These are phyloP conservation scores for Portunus trituberculatus DNA, from an alignment of 1,140 invertebrate genomes.

Conservation along the genomic window DNA sequence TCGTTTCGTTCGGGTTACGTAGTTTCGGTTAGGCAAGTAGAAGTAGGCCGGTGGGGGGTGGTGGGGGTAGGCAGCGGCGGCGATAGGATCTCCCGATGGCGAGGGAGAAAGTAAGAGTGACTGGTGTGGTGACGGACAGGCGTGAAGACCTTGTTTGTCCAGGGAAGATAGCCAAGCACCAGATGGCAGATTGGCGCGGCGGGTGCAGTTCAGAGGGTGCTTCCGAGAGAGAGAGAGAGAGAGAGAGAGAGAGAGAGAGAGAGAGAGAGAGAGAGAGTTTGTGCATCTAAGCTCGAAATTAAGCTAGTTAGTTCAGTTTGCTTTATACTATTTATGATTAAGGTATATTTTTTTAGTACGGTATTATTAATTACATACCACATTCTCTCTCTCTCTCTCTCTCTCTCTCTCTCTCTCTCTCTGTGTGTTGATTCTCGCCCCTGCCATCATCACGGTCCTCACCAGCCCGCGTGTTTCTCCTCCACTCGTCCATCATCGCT, in stretches of 20 bases:
- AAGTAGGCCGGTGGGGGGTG: background rate
- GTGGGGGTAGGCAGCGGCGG: background rate
- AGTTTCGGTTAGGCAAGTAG: background rate
- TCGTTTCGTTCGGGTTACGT: no score
- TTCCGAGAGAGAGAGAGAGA: constrained; percentile 13
- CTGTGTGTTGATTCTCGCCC: background rate
- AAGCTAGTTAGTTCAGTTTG: no score
- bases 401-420: no score
- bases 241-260: constrained; percentile 20
- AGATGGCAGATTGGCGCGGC: background rate
- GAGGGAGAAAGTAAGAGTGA: constrained; percentile 1
- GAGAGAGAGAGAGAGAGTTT: background rate
- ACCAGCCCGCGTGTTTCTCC: background rate
- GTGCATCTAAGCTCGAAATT: no score
- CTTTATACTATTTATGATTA: no score
- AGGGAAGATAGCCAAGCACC: background rate
- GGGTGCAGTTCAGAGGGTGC: background rate
- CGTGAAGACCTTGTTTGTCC: constrained; percentile 10
- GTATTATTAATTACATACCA: no score
- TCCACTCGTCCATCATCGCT: background rate
- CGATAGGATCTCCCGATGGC: background rate
- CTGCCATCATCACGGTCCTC: background rate
- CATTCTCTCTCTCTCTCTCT: no score
- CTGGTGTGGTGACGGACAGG: background rate
- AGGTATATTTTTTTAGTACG: no score